Conservation (phyloP, 2,797 vertebrate species). For the Gastrophryne carolinensis region DNA sequence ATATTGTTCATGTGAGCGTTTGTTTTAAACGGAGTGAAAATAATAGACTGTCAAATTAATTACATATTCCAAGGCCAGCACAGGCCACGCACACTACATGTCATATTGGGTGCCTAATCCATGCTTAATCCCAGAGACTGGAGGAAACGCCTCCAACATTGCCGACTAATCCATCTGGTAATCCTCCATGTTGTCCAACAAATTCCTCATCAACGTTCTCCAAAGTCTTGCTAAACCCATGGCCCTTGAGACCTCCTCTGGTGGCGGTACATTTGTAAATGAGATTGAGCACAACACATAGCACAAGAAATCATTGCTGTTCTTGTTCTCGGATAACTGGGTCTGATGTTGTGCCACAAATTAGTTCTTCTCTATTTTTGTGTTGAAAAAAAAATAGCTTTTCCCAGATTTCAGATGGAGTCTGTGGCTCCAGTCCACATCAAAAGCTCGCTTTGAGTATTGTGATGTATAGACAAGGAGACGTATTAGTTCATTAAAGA, state of each 20-base stretch:
- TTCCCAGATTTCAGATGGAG: too few relatives aligned
- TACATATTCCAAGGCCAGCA: not conserved
- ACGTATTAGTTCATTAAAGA: too few relatives aligned
- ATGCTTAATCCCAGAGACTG: conserved; percentile 12
- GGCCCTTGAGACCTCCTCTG: not conserved
- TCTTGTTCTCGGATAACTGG: not conserved
- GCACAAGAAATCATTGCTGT: not conserved
- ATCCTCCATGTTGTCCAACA: conserved; percentile 13
- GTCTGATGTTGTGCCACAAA: too few relatives aligned
- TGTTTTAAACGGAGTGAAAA: not conserved
- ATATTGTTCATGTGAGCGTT: not conserved
- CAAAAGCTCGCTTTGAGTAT: too few relatives aligned
- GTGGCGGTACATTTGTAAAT: not conserved
- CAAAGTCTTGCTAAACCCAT: not conserved
- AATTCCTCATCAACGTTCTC: not conserved
- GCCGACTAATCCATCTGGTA: conserved; percentile 10
- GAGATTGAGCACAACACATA: not conserved
- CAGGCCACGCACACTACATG: not conserved
- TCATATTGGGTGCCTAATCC: conserved; percentile 30
- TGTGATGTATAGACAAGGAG: too few relatives aligned
- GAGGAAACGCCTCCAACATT: not conserved
- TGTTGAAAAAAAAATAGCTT: too few relatives aligned
- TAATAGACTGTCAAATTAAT: conserved; percentile 15
- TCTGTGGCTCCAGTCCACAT: too few relatives aligned
- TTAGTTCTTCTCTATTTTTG: too few relatives aligned